Percentiles rank a stretch among this genome's conserved stretches.
phyloP scores from a whole-genome alignment of 1,140 invertebrate genomes.

The Arctopsyche grandis region DNA sequence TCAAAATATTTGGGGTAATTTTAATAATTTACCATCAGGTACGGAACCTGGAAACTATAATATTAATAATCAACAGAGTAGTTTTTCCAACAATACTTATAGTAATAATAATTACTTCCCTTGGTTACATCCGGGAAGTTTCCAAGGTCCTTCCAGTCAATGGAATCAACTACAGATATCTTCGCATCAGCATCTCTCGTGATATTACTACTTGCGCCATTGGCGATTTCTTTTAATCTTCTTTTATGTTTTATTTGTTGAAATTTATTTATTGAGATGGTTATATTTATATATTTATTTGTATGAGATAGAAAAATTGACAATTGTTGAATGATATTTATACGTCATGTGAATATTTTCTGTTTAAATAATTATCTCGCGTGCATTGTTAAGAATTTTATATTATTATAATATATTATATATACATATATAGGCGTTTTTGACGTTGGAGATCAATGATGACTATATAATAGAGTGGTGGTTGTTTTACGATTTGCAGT shows the following conservation, averaged over 20 bases:
- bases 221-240: background rate
- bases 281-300: slow-evolving; percentile 26
- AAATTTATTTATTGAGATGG: slow-evolving; percentile 31
- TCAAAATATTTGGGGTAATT: slow-evolving; percentile 23
- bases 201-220: slow-evolving; percentile 19
- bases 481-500: too few relatives aligned
- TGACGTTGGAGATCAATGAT: background rate
- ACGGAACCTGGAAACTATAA: background rate
- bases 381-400: background rate
- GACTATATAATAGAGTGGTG: background rate
- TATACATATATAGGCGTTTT: background rate
- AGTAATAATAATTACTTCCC: slow-evolving; percentile 19
- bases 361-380: background rate
- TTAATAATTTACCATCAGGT: background rate
- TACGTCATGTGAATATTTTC: slow-evolving; percentile 5
- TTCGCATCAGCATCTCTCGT: slow-evolving; percentile 34
- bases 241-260: background rate
- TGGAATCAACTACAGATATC: slow-evolving; percentile 22
- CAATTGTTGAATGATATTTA: slow-evolving; percentile 30
- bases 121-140: slow-evolving; percentile 28
- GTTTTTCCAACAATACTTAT: slow-evolving; percentile 2
- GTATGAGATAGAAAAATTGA: slow-evolving; percentile 8
- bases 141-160: slow-evolving; percentile 29
- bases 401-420: background rate
- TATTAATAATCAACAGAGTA: slow-evolving; percentile 5